These are phyloP conservation scores for Ammospiza nelsoni DNA, from an alignment of 2,113 vertebrate genomes.

Conservation along the genomic window DNA sequence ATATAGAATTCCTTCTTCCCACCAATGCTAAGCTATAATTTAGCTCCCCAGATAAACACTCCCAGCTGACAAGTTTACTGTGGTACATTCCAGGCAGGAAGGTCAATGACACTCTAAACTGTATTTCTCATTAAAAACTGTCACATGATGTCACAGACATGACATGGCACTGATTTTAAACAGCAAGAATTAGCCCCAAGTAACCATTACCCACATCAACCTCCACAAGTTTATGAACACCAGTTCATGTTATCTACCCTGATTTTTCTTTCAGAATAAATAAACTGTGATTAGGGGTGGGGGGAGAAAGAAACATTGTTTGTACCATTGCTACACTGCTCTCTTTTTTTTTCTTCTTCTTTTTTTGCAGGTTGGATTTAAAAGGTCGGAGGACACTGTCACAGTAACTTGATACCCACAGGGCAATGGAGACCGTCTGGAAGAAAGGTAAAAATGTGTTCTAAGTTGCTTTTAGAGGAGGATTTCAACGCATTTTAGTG, in stretches of 20 bases:
- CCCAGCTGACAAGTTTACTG: neutral
- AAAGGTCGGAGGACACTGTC: conserved; percentile 89
- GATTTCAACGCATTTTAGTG: neutral
- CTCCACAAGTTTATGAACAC: neutral
- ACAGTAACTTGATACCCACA: conserved; percentile 91
- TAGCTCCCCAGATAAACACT: neutral
- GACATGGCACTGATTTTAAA: neutral
- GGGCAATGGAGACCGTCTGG: conserved; percentile 87
- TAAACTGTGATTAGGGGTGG: neutral
- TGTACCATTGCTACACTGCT: conserved; percentile 81
- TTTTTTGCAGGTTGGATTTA: conserved; percentile 95
- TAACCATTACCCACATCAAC: neutral
- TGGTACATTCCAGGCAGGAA: neutral
- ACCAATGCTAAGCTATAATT: neutral
- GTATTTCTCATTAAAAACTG: neutral
- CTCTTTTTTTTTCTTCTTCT: conserved; percentile 99
- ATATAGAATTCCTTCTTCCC: neutral
- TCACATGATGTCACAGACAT: neutral
- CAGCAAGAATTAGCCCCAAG: neutral
- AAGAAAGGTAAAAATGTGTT: neutral
- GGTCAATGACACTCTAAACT: neutral
- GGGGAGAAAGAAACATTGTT: neutral
- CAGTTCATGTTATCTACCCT: neutral
- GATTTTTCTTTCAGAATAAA: neutral
- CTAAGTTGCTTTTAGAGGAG: neutral